Evolutionary conservation across 1,140 invertebrate genomes (phyloP), one percentile per base, ranked within the genome.

Genomic region (Druon quercuslanigerum): DNA sequence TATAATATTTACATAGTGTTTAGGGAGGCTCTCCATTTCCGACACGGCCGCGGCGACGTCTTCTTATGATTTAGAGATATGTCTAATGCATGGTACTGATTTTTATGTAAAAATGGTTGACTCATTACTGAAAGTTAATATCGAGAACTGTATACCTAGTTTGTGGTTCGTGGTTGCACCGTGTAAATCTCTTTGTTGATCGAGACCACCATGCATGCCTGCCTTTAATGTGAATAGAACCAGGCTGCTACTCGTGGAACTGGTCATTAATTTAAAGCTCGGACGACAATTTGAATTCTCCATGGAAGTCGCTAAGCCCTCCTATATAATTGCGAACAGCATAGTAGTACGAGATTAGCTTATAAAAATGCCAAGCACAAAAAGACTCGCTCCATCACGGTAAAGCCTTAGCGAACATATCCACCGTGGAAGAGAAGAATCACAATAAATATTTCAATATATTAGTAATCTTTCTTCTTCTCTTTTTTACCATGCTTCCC

Each of bases 111-210:
- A 54, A 19, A 11, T 19, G 5, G 20, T 56, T 56, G 5, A 56
- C 11, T 19, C 20, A 11, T 56, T 56, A 7, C 17, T 56, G 20
- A 56, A 56, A 56, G 17, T 19, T 56, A 19, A 19, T 56, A 19
- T 56, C 3, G n/a, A 56, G 54, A 20, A 56, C 20, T 56, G 54
- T 56, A 19, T 56, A 25, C 25, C 8, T 7, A 40, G 2, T 56
- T 11, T 19, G 12, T 56, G 20, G 54, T 56, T 56, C 40, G 40
- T 40, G 40, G 40, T 9, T 40, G 40, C 20, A 56, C n/a, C 8
- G n/a, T 56, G 54, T 56, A 17, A 56, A 56, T 56, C 54, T 56
- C 54, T 56, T 56, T 56, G 54, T 56, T 56, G 54, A 56, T 17
- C 17, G 20, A 56, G 54, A 56, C 54, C 54, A 56, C 54, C n/a